These are phyloP conservation scores for Prunella himalayana DNA, from an alignment of 2,113 vertebrate genomes.

Conservation along the genomic window DNA sequence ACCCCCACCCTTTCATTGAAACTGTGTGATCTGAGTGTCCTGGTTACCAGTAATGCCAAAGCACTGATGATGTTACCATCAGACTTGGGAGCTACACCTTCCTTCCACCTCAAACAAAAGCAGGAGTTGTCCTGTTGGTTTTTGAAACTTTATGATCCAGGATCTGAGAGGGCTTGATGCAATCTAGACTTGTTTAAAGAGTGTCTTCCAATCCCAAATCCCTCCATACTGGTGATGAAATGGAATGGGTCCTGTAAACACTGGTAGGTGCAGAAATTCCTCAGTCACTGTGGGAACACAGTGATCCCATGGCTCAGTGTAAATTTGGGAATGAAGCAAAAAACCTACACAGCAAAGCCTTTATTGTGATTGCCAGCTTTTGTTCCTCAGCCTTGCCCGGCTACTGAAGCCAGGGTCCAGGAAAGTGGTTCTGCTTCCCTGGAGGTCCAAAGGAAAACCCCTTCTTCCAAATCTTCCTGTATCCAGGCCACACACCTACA, in stretches of 20 bases:
- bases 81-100: background rate
- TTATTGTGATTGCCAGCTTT: background rate
- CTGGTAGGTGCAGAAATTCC: background rate
- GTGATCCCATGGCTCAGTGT: background rate
- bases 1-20: background rate
- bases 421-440: background rate
- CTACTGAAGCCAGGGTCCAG: background rate
- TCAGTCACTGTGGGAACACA: background rate
- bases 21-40: background rate
- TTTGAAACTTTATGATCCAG: background rate
- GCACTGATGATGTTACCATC: background rate
- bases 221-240: background rate
- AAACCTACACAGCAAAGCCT: background rate
- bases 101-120: background rate
- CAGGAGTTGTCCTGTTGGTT: background rate
- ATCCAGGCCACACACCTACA: constrained; percentile 2
- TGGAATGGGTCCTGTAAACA: background rate
- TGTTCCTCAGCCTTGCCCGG: background rate
- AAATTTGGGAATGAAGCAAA: background rate
- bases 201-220: background rate
- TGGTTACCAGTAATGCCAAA: background rate
- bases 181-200: background rate
- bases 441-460: background rate
- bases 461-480: background rate
- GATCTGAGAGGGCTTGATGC: background rate